Evolutionary conservation across 2,888 invertebrate species (phyloP).

Genomic region (Sinelater perroti): DNA sequence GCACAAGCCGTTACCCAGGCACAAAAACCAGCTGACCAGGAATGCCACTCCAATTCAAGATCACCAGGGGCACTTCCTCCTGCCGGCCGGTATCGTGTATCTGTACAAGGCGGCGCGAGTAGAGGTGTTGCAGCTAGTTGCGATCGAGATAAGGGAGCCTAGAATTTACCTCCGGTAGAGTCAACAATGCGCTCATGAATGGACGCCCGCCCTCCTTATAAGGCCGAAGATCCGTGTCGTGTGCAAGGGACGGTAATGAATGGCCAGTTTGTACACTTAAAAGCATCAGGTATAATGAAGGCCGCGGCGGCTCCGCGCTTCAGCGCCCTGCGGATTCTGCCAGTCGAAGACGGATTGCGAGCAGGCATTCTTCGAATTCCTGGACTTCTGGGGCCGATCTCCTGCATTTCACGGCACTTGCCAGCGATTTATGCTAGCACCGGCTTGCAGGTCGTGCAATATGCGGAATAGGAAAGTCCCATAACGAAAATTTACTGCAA

Average conservation of each 20-base stretch:
- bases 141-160: constrained; percentile 30
- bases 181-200: constrained; percentile 37
- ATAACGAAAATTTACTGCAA: no score
- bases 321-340: background rate
- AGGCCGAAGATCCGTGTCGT: constrained; percentile 32
- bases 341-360: background rate
- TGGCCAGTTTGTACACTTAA: constrained; percentile 29
- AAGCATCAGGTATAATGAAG: constrained; percentile 14
- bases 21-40: constrained; percentile 11
- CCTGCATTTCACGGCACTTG: no score
- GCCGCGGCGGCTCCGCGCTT: background rate
- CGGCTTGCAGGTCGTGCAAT: no score
- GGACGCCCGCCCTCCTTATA: constrained; percentile 36
- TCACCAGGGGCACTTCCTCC: constrained; percentile 17
- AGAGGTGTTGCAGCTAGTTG: constrained; percentile 29
- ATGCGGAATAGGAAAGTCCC: no score
- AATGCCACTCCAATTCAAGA: constrained; percentile 23
- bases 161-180: constrained; percentile 33
- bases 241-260: constrained; percentile 35
- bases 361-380: constrained; percentile 2
- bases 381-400: no score
- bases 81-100: constrained; percentile 12
- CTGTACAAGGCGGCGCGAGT: constrained; percentile 16
- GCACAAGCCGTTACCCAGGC: background rate
- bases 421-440: no score